These are phyloP conservation scores for Musca vetustissima DNA, from an alignment of 1,140 invertebrate genomes.

Conservation along the genomic window DNA sequence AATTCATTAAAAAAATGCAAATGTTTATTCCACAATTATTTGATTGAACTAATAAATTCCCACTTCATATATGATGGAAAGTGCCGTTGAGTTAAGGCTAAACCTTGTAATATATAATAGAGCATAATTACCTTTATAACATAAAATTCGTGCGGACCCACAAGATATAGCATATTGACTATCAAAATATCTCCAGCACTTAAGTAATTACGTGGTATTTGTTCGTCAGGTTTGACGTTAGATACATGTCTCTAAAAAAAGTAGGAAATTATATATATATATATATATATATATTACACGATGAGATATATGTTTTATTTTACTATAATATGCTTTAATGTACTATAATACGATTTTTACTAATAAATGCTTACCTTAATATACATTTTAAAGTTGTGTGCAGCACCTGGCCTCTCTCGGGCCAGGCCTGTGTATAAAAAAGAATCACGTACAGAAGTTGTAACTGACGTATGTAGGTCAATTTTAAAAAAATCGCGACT, in stretches of 20 bases:
- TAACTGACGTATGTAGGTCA: conserved; percentile 31
- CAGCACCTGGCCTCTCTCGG: conserved; percentile 26
- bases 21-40: too few relatives aligned
- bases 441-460: conserved; percentile 42
- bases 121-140: conserved; percentile 1
- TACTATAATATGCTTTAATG: too few relatives aligned
- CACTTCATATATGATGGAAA: too few relatives aligned
- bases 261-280: neutral
- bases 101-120: too few relatives aligned
- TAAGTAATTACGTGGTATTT: neutral
- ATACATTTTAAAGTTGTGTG: conserved; percentile 3
- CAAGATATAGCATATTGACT: neutral
- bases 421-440: conserved; percentile 49
- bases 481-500: conserved; percentile 31
- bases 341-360: neutral
- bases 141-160: conserved; percentile 11
- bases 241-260: neutral
- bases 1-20: too few relatives aligned
- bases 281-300: too few relatives aligned
- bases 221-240: neutral
- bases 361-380: conserved; percentile 18
- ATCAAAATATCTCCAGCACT: neutral
- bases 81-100: too few relatives aligned
- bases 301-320: too few relatives aligned
- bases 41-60: too few relatives aligned